Conservation (phyloP, 2,888 invertebrate genomes). For the Chaetogeoica ovagalla region DNA sequence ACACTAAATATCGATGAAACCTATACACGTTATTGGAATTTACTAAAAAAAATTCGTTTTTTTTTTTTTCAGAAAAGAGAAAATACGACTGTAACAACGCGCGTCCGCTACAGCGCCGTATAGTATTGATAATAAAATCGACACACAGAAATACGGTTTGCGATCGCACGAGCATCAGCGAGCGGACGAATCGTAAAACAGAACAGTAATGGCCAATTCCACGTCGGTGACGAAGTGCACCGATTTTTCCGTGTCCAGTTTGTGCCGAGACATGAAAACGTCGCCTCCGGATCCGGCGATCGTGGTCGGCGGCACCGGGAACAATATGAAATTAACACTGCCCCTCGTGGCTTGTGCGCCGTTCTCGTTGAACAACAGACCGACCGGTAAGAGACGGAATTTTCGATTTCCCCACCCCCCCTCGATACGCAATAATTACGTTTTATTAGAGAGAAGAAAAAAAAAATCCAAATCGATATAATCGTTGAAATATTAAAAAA, state of each 20-base stretch:
- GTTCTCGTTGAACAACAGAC: constrained; percentile 32
- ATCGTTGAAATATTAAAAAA: too few relatives aligned
- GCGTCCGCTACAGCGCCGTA: too few relatives aligned
- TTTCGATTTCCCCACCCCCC: neutral
- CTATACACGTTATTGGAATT: neutral
- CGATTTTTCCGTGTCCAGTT: constrained; percentile 57
- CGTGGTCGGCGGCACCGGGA: constrained; percentile 56
- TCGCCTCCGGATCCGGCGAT: constrained; percentile 55
- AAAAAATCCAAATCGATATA: too few relatives aligned
- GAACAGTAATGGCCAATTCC: constrained; percentile 43
- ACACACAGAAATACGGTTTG: too few relatives aligned
- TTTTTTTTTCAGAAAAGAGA: too few relatives aligned
- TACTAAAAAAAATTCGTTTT: too few relatives aligned
- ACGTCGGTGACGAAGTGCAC: constrained; percentile 55
- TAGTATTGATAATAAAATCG: too few relatives aligned
- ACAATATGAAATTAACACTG: constrained; percentile 57
- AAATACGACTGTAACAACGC: too few relatives aligned
- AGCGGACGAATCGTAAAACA: too few relatives aligned
- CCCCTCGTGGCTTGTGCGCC: constrained; percentile 51
- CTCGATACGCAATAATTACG: neutral
- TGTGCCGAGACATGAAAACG: constrained; percentile 56
- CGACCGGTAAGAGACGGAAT: constrained; percentile 2
- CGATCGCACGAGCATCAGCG: neutral
- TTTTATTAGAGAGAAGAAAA: too few relatives aligned
- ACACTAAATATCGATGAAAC: neutral